Base-by-base conservation (phyloP, 2,888 invertebrate genomes). In the Phymatocera aterrima region DNA sequence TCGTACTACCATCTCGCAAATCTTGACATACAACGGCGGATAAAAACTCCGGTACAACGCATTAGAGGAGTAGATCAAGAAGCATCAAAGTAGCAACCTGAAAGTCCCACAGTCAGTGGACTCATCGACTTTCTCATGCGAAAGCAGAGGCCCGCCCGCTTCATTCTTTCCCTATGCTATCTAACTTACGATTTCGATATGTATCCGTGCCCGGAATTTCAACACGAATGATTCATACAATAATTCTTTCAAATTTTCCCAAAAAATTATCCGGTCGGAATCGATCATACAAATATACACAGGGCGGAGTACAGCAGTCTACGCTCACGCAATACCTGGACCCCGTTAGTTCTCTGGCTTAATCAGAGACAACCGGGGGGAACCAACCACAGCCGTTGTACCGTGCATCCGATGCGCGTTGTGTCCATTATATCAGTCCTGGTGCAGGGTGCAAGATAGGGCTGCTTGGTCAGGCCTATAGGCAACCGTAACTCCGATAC, bases 391-490 rank as follows among this genome's bases (percentile, higher is more conserved):
- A 75, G 31, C 72, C 75, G 57, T 60, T 75, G 75, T 75, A 57
- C 37, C 54, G 75, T 48, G 57, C 57, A 54, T 57, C 74, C 74
- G 21, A 75, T 75, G 74, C 40, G 60, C 40, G 60, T 40, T 75
- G 57, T 40, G 46, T 75, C 75, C 75, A 75, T 75, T 75, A 60
- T 75, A 75, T 54, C 75, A 60, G 24, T 8, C 75, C 57, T 57
- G 75, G 75, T 75, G 57, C 75, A 75, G 57, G 75, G 54, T 75
- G 75, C 75, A 75, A 75, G 75, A 75, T 75, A 75, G 75, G 40
- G 75, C 18, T 60, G 75, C 57, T 75, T 57, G 57, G 75, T 40
- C 40, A 75, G 75, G 75, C 57, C 57, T 60, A 40, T 60, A 75
- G 57, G 60, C 24, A 57, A 57, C 57, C 75, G 54, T 43, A 60